These are phyloP conservation scores for Limanda limanda DNA, from an alignment of 2,113 vertebrate species.

Conservation along the genomic window DNA sequence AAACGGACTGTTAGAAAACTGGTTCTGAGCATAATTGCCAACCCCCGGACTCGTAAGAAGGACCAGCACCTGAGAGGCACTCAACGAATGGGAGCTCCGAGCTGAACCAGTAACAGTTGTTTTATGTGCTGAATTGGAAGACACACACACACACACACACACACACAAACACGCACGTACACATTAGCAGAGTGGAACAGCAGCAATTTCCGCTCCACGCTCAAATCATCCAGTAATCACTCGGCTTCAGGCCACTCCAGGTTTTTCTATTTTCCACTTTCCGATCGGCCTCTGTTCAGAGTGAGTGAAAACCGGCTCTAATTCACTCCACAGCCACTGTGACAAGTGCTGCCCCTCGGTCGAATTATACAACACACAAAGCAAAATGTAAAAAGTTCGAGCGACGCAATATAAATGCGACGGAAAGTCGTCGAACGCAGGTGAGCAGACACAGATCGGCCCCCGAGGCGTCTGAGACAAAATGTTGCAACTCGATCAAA, in stretches of 20 bases:
- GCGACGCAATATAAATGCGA: background rate
- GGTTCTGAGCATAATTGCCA: background rate
- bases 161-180: conserved; percentile 5
- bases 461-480: background rate
- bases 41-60: conserved; percentile 1
- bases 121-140: conserved; percentile 29
- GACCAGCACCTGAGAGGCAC: conserved; percentile 20
- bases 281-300: conserved; percentile 16
- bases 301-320: conserved; percentile 19
- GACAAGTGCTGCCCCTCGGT: conserved; percentile 40
- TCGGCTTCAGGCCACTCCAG: conserved; percentile 49
- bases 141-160: background rate
- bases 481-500: background rate
- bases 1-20: conserved; percentile 1
- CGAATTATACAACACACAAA: conserved; percentile 37
- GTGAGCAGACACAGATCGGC: background rate
- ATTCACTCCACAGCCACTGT: conserved; percentile 31
- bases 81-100: conserved; percentile 31
- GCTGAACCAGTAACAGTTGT: conserved; percentile 45
- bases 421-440: background rate
- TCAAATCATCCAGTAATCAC: conserved; percentile 68
- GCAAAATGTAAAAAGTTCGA: background rate
- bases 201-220: conserved; percentile 52
- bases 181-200: conserved; percentile 27
- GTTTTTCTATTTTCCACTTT: conserved; percentile 61